Evolutionary conservation across 2,888 invertebrate species (phyloP), one percentile per base, ranked within the genome.

Genomic region (Erebia epiphron): DNA sequence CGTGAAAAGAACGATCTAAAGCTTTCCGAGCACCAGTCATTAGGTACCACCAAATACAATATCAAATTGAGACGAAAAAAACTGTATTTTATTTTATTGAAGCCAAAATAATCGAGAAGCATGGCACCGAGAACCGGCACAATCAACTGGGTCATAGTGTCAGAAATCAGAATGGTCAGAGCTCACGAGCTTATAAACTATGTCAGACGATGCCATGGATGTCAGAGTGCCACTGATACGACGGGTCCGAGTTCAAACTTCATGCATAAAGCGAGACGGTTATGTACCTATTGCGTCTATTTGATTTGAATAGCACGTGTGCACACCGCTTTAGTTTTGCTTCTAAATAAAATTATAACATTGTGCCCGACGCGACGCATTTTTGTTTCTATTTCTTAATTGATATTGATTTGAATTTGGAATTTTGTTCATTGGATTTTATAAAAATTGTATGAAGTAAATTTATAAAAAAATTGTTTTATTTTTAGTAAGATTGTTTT

Each of bases 201-300:
- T 54, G 54, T 35, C 26, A 58, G 16, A 2, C 18, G 54, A 54
- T 54, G 54, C 9, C 26, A 58, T 35, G 35, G 8, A 43, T 16
- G 61, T 43, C 61, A 43, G 60, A 57, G 26, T 58, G 57, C 35
- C 57, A 58, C 21, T 57, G 57, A 58, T 58, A n/a, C 26, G 14
- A 58, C 16, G 16, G 52, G 57, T 35, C 21, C 35, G 35, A 58
- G 57, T 58, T 58, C 57, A 58, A 58, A 35, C 35, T 58, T 58
- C 35, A 35, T 35, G 26, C n/a, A 58, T 58, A 58, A 26, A 57
- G 14, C 57, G 57, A 5, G 57, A 7, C 57, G 14, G 21, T n/a
- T n/a, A 57, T 26, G 57, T 21, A 18, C 11, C 26, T 26, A 26
- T 26, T 56, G 56, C 56, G 21, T 56, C 26, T 26, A 26, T 14